Evolutionary conservation across 2,797 vertebrate genomes (phyloP), one percentile per base, ranked within the genome.

Genomic region (Poecilia wingei): DNA sequence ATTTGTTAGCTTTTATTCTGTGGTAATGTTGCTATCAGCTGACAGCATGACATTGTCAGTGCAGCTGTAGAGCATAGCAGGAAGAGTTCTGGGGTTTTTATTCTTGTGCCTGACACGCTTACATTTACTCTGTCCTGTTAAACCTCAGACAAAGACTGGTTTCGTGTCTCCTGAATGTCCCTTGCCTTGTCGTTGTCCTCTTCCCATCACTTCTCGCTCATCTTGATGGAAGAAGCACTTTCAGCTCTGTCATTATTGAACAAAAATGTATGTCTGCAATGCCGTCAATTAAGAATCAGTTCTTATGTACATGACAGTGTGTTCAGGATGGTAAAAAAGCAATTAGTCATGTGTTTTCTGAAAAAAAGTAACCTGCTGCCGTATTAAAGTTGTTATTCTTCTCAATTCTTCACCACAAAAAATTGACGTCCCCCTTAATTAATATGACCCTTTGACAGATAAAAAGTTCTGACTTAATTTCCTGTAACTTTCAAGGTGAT

Each of bases 121-220:
- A 51, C 75, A 70, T 86, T 85, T 76, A 74, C 25, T 49, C n/a
- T 68, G 74, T 84, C 41, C 41, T 51, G 64, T 18, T 53, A 76
- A 79, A 78, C 7, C 73, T 79, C 74, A 70, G 61, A 86, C 80
- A 81, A 82, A 82, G 84, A 83, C 51, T 57, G 78, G 33, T 89
- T 83, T 83, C 86, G 88, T 90, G 90, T 89, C 87, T 83, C 79
- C 59, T 72, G 68, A 69, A 76, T 64, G 49, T 71, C 53, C 64
- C 1, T 6, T 51, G 55, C 45, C 49, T 83, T 87, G 85, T 90
- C 74, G 70, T 47, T 86, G 79, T 85, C 79, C 39, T 82, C 6
- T 74, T 45, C 66, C 22, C 49, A 22, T 55, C 76, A 57, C 43
- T 51, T 68, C 33, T 14, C 77, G 74, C 84, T 74, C 49, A 4